Percentiles rank a stretch among this genome's conserved stretches.
phyloP scores from a whole-genome alignment of 92 coral and sea anemone genomes.

The Hydrozoanthus gracilis region DNA sequence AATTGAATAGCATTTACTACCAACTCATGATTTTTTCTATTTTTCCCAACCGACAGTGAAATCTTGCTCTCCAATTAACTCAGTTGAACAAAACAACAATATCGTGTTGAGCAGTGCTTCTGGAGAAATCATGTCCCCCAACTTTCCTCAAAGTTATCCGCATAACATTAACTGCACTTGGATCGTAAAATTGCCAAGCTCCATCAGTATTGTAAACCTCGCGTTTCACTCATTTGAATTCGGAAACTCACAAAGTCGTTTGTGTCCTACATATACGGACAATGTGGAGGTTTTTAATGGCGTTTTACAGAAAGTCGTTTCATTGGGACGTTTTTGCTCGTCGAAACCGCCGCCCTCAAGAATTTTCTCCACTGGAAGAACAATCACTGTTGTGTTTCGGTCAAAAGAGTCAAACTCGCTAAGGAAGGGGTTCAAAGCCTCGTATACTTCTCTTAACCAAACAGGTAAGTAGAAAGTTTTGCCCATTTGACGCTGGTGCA shows the following conservation, averaged over 20 bases:
- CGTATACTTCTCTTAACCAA: neutral
- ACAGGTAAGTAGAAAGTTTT: conserved; percentile 4
- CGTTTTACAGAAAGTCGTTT: neutral
- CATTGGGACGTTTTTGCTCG: conserved; percentile 15
- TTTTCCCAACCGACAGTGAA: neutral
- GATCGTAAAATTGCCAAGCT: neutral
- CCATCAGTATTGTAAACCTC: neutral
- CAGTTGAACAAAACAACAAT: conserved; percentile 29
- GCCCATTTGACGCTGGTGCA: neutral
- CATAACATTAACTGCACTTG: conserved; percentile 9
- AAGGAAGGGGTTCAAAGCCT: neutral
- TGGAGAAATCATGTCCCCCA: neutral
- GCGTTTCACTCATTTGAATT: conserved; percentile 3
- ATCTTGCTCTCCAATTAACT: conserved; percentile 29
- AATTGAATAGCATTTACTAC: neutral
- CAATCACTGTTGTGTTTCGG: neutral
- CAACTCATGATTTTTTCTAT: neutral
- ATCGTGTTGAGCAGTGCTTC: conserved; percentile 3
- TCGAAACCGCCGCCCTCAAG: neutral
- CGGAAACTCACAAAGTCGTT: neutral
- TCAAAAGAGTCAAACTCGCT: neutral
- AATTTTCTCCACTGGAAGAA: conserved; percentile 12
- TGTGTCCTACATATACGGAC: neutral
- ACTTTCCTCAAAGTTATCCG: conserved; percentile 14
- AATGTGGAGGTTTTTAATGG: conserved; percentile 7